Base-by-base conservation (phyloP, 2,113 vertebrate genomes). In the Zonotrichia leucophrys region DNA sequence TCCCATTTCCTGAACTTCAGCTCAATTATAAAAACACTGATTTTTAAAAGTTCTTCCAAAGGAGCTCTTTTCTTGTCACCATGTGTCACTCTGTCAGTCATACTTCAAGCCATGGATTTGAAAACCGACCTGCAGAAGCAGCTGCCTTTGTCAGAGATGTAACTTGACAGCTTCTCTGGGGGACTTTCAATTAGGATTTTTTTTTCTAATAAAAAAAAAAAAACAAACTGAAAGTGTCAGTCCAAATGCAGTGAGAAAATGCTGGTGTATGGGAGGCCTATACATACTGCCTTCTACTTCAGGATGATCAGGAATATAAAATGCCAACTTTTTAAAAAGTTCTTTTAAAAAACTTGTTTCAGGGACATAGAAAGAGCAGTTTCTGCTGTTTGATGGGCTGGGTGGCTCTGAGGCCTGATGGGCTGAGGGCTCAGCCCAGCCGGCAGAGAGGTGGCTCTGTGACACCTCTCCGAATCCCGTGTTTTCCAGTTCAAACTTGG, bases 151-250 rank as follows among this genome's bases (percentile, higher is more conserved):
- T 82, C 58, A 84, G 67, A 44, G 89, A 94, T 94, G 95, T 41
- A 89, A 81, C 31, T 22, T 91, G 81, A 96, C 89, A 81, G 64
- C 28, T 91, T 93, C 87, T 91, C 79, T 59, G 35, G 23, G 42
- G 64, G 11, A 64, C 55, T 96, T 93, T 83, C 56, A 77, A 87
- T 84, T 94, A 68, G 18, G 78, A 56, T 86, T 18, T 80, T 52
- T 82, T 23, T 77, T 44, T 21, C 41, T 41, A 44, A 44, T 21
- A 3, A 11, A 69, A 82, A 24, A n/a, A 16, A 5, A 9, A 42
- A 35, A 83, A 37, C 37, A 37, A 35, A 30, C 88, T 42, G 56
- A 15, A 89, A 75, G 7, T 75, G 56, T 74, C 88, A 68, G 76
- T 47, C 21, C 53, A 30, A 77, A 82, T 8, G 23, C 5, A 10